Evolutionary conservation across 1,140 invertebrate genomes (phyloP), one percentile per base, ranked within the genome.

Genomic region (Cylas formicarius): DNA sequence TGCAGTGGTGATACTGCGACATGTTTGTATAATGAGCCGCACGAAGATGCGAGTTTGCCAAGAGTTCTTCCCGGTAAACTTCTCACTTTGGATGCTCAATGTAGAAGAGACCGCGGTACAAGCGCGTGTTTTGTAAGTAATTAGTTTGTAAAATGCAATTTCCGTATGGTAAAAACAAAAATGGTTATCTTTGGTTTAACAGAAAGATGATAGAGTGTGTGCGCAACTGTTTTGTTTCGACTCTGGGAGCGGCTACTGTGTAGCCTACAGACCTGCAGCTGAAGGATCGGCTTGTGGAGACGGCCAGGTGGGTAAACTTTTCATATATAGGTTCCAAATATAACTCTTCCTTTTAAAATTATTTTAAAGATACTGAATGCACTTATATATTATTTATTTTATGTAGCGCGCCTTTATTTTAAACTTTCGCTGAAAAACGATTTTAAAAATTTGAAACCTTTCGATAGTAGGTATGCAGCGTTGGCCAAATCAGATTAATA

Each of bases 221-320:
- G 89, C 90, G 22, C 91, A 95, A 70, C 73, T 95, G 39, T 95
- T 95, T 70, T 95, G 90, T 67, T 94, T 94, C 65, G 91, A 95
- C 67, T 82, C 88, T 27, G 84, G 84, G 29, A 93, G 89, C 51
- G 91, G 91, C 9, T 95, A 94, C 68, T 95, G 91, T 69, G 90
- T 95, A 35, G 90, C 90, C 33, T 95, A 94, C 71, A 70, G 91
- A 60, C 91, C 91, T 9, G 91, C 91, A 13, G 91, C 91, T 3
- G 91, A 95, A 70, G 91, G 91, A 10, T 93, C 90, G 9, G 78
- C 86, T 1, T 94, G 90, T 67, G 91, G 91, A 23, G 89, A 92
- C 71, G 87, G 89, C 61, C 86, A 92, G 76, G 90, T 92, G 75
- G 67, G 63, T 54, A 36, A 34, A 36, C 32, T 18, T 17, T 48